These are phyloP conservation scores for Vultur gryphus DNA, from an alignment of 2,797 vertebrate species.

Conservation along the genomic window DNA sequence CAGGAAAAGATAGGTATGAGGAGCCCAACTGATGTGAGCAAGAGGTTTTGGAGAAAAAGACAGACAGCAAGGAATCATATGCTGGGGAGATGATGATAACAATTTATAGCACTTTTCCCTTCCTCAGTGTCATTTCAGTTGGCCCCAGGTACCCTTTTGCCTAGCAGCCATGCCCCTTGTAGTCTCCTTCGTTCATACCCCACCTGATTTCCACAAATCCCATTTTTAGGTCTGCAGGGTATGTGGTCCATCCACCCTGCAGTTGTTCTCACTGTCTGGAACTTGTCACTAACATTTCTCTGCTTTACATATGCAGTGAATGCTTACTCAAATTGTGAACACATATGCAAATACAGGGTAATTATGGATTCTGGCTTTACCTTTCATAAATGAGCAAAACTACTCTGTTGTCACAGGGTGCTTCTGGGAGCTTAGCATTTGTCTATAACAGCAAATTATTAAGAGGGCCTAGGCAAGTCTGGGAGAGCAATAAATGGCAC, in stretches of 20 bases:
- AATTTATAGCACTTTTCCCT: not conserved
- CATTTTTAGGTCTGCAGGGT: not conserved
- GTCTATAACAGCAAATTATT: not conserved
- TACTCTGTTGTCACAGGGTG: not conserved
- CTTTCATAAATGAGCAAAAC: not conserved
- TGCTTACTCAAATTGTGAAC: not conserved
- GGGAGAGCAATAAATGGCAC: not conserved
- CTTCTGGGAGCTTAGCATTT: not conserved
- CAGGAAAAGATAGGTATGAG: not conserved
- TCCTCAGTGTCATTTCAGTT: not conserved
- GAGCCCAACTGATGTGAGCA: not conserved
- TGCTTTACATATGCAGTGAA: not conserved
- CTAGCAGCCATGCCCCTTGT: not conserved
- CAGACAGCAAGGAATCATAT: not conserved
- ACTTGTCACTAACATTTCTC: not conserved
- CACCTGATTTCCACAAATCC: not conserved
- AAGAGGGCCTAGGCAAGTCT: not conserved
- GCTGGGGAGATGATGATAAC: not conserved
- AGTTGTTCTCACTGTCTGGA: not conserved
- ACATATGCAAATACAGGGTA: not conserved
- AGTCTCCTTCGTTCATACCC: not conserved
- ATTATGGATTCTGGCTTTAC: not conserved
- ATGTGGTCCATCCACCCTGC: not conserved
- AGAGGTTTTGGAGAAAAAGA: not conserved
- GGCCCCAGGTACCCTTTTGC: not conserved